phyloP scores from a whole-genome alignment of 2,888 invertebrate genomes.

The Caenorhabditis sp. region DNA sequence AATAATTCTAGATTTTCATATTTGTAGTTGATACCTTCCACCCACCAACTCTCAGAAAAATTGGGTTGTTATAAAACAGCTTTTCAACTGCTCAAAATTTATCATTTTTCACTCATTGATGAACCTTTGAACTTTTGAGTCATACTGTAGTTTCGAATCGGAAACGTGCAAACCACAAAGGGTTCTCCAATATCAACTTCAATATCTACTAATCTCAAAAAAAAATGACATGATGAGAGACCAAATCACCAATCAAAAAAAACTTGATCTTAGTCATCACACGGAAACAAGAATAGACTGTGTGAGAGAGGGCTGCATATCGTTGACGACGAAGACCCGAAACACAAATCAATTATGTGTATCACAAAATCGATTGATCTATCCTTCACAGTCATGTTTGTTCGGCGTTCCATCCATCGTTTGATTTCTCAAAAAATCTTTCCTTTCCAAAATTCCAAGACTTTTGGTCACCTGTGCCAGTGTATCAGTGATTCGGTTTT shows the following conservation, averaged over 20 bases:
- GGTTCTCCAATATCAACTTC: not conserved
- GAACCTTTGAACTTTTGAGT: too few relatives aligned
- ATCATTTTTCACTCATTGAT: too few relatives aligned
- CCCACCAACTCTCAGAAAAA: too few relatives aligned
- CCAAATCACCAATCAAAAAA: constrained; percentile 45
- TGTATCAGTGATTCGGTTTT: constrained; percentile 24
- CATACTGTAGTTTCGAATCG: too few relatives aligned
- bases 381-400: not conserved
- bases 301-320: constrained; percentile 12
- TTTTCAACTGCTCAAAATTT: too few relatives aligned
- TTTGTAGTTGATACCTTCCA: too few relatives aligned
- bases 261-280: constrained; percentile 57
- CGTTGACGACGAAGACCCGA: constrained; percentile 35
- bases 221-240: constrained; percentile 2
- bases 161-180: too few relatives aligned
- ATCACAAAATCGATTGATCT: constrained; percentile 32
- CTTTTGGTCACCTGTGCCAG: not conserved
- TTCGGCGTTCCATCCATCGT: not conserved
- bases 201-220: not conserved
- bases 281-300: constrained; percentile 31
- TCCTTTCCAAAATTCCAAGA: not conserved
- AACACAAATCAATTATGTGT: constrained; percentile 48
- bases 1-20: too few relatives aligned
- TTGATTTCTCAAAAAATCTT: not conserved
- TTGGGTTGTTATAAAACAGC: too few relatives aligned